A percentile compares a stretch with the other conserved stretches of the same genome.
Evolutionary conservation across 2,797 vertebrate species (phyloP).

Genomic region (Alectoris magna): DNA sequence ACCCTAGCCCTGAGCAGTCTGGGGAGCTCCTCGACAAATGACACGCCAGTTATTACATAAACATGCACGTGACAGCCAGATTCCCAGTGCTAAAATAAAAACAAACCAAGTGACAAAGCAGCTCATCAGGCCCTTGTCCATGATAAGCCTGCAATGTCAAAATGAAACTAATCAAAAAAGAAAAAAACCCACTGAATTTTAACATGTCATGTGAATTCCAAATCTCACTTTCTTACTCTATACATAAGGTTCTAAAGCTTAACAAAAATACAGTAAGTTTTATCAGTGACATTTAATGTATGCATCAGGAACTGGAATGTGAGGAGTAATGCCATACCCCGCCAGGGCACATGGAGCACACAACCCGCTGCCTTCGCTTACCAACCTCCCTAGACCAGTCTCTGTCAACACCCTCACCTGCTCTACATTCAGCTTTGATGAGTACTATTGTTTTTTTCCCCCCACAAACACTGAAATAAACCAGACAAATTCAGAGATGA

Average conservation of each 20-base stretch:
- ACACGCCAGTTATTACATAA: slow-evolving; percentile 2
- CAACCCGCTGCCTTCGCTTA: neutral
- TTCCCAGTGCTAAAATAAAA: slow-evolving; percentile 15
- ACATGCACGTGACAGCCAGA: neutral
- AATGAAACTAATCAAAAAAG: neutral
- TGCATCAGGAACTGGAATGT: neutral
- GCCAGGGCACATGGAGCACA: fast-evolving
- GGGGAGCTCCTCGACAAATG: slow-evolving; percentile 7
- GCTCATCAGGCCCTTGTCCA: neutral
- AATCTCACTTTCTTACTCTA: neutral
- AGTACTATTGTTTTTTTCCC: neutral
- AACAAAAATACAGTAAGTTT: neutral
- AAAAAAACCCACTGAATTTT: neutral
- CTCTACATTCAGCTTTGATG: neutral
- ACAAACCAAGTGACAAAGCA: slow-evolving; percentile 19
- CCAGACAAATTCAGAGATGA: neutral
- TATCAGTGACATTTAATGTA: neutral
- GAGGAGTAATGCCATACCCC: neutral
- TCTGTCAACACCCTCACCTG: neutral
- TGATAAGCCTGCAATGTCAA: neutral
- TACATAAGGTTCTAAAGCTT: neutral
- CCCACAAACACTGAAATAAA: neutral
- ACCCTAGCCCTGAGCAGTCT: neutral
- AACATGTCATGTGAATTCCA: neutral
- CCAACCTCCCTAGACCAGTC: neutral